Evolutionary conservation across 2,888 invertebrate genomes (phyloP).

Genomic region (Invenusta paracnida): DNA sequence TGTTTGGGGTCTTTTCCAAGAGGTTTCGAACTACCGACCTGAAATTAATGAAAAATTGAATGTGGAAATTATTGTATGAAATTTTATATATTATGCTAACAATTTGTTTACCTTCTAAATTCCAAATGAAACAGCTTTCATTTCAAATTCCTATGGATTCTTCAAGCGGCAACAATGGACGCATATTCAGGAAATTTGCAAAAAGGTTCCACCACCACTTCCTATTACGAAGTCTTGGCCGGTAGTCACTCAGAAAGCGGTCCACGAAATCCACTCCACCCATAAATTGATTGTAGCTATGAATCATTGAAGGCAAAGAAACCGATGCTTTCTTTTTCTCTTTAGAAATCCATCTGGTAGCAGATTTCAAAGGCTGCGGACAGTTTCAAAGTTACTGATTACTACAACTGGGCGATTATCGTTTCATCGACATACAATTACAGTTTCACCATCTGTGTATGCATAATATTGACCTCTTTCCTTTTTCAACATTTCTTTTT

Average conservation of each 20-base stretch:
- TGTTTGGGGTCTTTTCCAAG: slow-evolving; percentile 16
- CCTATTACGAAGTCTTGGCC: not conserved
- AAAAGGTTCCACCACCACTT: slow-evolving; percentile 17
- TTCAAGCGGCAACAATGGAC: slow-evolving; percentile 8
- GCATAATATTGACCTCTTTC: not conserved
- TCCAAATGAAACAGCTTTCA: slow-evolving; percentile 12
- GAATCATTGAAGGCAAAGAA: too few relatives aligned
- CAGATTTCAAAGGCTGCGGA: not conserved
- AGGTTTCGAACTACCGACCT: not conserved
- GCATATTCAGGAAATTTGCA: slow-evolving; percentile 22
- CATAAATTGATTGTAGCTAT: not conserved
- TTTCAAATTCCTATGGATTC: slow-evolving; percentile 13
- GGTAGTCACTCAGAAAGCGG: not conserved
- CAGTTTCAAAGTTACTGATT: not conserved
- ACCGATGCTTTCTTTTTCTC: too few relatives aligned
- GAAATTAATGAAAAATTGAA: slow-evolving; percentile 19
- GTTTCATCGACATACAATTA: not conserved
- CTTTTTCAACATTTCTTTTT: not conserved
- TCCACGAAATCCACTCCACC: not conserved
- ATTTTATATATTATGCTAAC: not conserved
- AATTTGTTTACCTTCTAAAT: slow-evolving; percentile 2
- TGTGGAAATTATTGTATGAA: slow-evolving; percentile 14
- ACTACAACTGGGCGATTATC: not conserved
- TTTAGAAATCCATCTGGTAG: not conserved
- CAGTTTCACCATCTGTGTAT: not conserved